Evolutionary conservation across 2,113 vertebrate genomes (phyloP).

Genomic region (Amphilophus citrinellus): DNA sequence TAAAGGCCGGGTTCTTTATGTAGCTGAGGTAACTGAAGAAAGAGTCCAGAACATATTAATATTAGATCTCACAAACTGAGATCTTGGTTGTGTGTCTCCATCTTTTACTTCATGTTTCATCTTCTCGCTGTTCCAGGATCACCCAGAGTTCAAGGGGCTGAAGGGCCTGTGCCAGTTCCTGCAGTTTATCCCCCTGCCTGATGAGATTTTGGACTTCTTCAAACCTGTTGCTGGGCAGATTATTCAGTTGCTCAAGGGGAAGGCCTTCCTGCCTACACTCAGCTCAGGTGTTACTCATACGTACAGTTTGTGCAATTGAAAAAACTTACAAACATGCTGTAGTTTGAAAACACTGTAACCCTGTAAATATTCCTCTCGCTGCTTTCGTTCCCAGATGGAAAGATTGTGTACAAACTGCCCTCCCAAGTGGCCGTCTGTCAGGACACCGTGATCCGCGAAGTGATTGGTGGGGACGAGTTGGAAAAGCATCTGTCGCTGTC

Average conservation of each 20-base stretch:
- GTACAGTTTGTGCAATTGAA: not conserved
- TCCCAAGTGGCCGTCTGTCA: conserved; percentile 82
- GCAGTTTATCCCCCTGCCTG: conserved; percentile 81
- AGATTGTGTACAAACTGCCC: conserved; percentile 78
- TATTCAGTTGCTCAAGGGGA: conserved; percentile 82
- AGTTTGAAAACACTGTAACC: not conserved
- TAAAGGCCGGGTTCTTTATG: not conserved
- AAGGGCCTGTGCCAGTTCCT: conserved; percentile 80
- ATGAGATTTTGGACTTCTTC: conserved; percentile 86
- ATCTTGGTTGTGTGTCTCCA: not conserved
- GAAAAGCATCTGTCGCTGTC: conserved; percentile 80
- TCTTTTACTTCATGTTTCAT: not conserved
- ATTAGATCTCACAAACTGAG: not conserved
- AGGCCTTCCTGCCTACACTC: conserved; percentile 79
- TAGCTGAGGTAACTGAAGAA: not conserved
- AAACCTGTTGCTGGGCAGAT: conserved; percentile 84
- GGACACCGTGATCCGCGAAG: conserved; percentile 80
- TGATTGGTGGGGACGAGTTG: conserved; percentile 78
- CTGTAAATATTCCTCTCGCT: not conserved
- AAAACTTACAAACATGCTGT: not conserved
- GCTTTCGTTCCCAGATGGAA: conserved; percentile 66
- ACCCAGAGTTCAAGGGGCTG: conserved; percentile 81
- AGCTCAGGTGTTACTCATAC: conserved; percentile 59
- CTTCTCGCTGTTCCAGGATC: conserved; percentile 61
- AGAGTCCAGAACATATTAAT: not conserved